These are phyloP conservation scores for Nemurella pictetii DNA, from an alignment of 2,888 invertebrate genomes.

Conservation along the genomic window DNA sequence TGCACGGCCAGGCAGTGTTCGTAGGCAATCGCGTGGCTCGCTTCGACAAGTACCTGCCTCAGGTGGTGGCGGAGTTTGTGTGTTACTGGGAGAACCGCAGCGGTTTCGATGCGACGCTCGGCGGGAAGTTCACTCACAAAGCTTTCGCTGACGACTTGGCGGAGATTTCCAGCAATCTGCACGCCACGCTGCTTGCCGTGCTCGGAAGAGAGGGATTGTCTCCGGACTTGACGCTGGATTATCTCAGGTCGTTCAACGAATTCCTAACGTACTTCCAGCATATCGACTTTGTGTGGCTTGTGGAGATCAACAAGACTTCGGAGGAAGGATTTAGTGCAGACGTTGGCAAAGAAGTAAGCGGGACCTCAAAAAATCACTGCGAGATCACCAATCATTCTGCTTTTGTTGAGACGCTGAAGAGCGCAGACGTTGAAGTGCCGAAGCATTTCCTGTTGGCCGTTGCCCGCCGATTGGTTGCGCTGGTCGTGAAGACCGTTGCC, in stretches of 20 bases:
- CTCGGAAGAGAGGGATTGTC: background rate
- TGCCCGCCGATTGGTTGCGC: background rate
- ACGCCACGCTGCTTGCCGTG: background rate
- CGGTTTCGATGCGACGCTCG: background rate
- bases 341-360: background rate
- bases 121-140: background rate
- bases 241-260: background rate
- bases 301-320: background rate
- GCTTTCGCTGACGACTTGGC: background rate
- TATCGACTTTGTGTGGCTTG: background rate
- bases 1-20: background rate
- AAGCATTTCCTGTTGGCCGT: background rate
- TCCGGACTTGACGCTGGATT: background rate
- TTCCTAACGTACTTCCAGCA: background rate
- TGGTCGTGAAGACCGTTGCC: background rate
- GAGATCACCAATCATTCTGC: background rate
- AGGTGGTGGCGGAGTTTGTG: background rate
- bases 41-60: background rate
- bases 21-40: background rate
- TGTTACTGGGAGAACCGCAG: background rate
- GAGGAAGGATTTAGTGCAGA: background rate
- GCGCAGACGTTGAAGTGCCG: background rate
- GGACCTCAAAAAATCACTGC: background rate
- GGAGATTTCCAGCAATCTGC: background rate
- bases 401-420: background rate